These are phyloP conservation scores for Archocentrus centrarchus DNA, from an alignment of 2,113 vertebrate genomes.

Conservation along the genomic window DNA sequence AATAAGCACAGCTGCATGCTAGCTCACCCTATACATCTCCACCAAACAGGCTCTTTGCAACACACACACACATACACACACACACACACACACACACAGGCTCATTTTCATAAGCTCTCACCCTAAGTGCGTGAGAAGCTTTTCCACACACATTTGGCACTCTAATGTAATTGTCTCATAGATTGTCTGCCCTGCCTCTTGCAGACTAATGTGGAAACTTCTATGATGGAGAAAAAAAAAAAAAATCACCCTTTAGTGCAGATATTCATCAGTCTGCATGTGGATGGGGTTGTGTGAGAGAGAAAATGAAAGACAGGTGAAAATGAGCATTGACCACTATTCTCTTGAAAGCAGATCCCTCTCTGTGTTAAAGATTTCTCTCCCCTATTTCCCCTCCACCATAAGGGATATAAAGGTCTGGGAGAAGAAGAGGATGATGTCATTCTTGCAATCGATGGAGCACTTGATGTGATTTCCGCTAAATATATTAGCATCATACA, in stretches of 20 bases:
- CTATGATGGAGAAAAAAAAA: not conserved
- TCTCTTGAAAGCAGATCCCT: slow-evolving; percentile 66
- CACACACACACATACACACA: not conserved
- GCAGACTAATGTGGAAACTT: slow-evolving; percentile 73
- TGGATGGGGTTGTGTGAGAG: slow-evolving; percentile 3
- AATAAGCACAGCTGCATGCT: slow-evolving; percentile 17
- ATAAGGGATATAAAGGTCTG: slow-evolving; percentile 6
- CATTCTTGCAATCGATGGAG: slow-evolving; percentile 67
- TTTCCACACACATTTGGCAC: slow-evolving; percentile 31
- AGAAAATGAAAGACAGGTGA: slow-evolving; percentile 17
- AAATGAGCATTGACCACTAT: slow-evolving; percentile 21
- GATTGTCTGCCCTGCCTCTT: slow-evolving; percentile 21
- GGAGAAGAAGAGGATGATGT: slow-evolving; percentile 66
- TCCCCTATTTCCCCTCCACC: slow-evolving; percentile 17
- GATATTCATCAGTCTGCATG: not conserved
- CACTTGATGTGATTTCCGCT: slow-evolving; percentile 68
- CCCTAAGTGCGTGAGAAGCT: slow-evolving; percentile 45
- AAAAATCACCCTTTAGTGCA: not conserved
- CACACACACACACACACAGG: slow-evolving; percentile 2
- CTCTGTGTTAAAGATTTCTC: slow-evolving; percentile 42
- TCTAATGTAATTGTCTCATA: slow-evolving; percentile 67
- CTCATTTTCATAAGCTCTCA: slow-evolving; percentile 52
- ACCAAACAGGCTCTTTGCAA: not conserved
- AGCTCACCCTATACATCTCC: not conserved
- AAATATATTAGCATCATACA: slow-evolving; percentile 67